Evolutionary conservation across 2,888 invertebrate species (phyloP), one percentile per base, ranked within the genome.

Genomic region (Phyllotreta striolata): DNA sequence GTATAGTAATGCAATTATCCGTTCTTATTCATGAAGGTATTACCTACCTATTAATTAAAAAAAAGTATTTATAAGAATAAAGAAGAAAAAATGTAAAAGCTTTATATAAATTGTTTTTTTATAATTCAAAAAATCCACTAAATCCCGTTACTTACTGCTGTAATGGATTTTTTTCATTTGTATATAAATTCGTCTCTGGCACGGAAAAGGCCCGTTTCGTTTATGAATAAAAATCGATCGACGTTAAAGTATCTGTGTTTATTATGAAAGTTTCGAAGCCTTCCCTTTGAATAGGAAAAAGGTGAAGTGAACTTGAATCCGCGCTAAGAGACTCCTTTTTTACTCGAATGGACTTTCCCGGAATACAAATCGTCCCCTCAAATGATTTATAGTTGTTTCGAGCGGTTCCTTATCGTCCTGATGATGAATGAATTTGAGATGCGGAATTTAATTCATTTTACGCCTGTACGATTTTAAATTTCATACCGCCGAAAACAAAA

Each of bases 301-400:
- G 46, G 46, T 44, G 12, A 44, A 44, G 12, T 8, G 46, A 44
- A 12, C 46, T 44, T 12, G 46, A 44, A 44, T 10, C 14, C 14
- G 9, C 46, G 8, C 46, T 44, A 12, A 10, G 46, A 44, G 46
- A 44, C 46, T 44, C 13, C 14, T 44, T 44, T 14, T 44, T 44
- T 12, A 8, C 12, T 2, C 14, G 46, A 44, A 44, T 10, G 12
- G 12, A 44, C n/a, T 12, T 12, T 24, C 10, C 46, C 14, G 46
- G 46, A 44, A 44, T 44, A 44, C 46, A 44, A 44, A 44, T 44
- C 12, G 46, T 10, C 46, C 7, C 9, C 12, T 44, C n/a, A 14
- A 44, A 44, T 44, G 46, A 44, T 44, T 44, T 12, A 44, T 44
- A 12, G 46, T 10, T 8, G 9, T 44, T 44, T 7, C 46, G 8